Evolutionary conservation across 1,140 invertebrate species (phyloP).

Genomic region (Amyelois transitella): DNA sequence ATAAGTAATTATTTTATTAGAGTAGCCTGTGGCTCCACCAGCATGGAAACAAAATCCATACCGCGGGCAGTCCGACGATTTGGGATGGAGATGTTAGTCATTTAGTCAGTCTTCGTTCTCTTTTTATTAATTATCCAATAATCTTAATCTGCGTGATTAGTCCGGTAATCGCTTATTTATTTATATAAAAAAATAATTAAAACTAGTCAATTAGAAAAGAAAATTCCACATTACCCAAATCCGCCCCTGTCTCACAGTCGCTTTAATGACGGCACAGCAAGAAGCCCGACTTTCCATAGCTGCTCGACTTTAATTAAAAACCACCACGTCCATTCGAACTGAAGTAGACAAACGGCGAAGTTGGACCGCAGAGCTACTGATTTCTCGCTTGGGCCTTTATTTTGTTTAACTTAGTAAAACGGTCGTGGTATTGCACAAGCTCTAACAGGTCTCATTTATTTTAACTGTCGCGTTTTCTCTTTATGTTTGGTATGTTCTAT

Average conservation of each 20-base stretch:
- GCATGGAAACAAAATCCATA: too few relatives aligned
- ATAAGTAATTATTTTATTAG: too few relatives aligned
- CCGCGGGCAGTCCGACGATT: too few relatives aligned
- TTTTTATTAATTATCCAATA: too few relatives aligned
- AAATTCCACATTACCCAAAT: background rate
- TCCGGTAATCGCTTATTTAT: too few relatives aligned
- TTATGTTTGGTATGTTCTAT: background rate
- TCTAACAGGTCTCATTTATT: constrained; percentile 2
- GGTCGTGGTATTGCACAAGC: background rate
- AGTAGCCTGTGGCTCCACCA: too few relatives aligned
- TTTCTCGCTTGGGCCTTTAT: constrained; percentile 4
- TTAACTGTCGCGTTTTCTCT: background rate
- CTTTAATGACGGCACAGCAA: constrained; percentile 40
- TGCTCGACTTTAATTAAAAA: constrained; percentile 47
- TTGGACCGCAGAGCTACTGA: constrained; percentile 8
- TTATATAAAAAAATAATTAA: too few relatives aligned
- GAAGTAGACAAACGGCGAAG: constrained; percentile 16
- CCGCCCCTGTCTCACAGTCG: constrained; percentile 17
- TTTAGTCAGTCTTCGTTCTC: too few relatives aligned
- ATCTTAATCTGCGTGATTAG: too few relatives aligned
- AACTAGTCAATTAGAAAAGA: too few relatives aligned
- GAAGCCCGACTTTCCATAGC: constrained; percentile 34
- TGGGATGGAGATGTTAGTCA: too few relatives aligned
- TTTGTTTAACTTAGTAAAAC: constrained; percentile 5
- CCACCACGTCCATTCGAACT: constrained; percentile 17